Evolutionary conservation across 1,140 invertebrate genomes (phyloP).

Genomic region (Leptinotarsa undecemlineata): DNA sequence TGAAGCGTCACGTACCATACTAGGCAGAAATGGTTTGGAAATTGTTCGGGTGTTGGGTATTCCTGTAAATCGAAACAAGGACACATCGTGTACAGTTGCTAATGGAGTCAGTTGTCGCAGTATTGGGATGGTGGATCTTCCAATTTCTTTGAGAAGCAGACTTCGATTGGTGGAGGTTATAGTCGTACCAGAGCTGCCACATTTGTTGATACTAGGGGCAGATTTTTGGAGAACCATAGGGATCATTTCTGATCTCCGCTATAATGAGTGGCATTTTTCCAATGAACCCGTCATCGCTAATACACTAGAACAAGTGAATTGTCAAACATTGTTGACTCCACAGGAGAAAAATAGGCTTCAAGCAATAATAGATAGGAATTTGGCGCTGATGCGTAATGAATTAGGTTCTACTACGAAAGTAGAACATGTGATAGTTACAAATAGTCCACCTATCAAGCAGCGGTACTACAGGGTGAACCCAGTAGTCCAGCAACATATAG

Average conservation of each 20-base stretch:
- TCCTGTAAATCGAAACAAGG: neutral
- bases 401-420: conserved; percentile 39
- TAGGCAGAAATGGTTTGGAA: neutral
- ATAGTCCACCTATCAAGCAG: conserved; percentile 42
- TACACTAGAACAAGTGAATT: neutral
- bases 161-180: conserved; percentile 7
- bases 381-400: conserved; percentile 5
- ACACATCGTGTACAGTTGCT: neutral
- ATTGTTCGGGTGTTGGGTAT: neutral
- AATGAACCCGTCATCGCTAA: conserved; percentile 1
- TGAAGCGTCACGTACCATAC: neutral
- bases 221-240: conserved; percentile 26
- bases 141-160: neutral
- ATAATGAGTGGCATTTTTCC: conserved; percentile 18
- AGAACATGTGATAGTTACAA: conserved; percentile 44
- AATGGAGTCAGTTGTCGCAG: neutral
- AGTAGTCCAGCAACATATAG: conserved; percentile 35
- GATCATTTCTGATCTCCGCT: conserved; percentile 5
- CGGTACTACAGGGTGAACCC: conserved; percentile 37
- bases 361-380: neutral
- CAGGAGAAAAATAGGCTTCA: neutral
- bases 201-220: conserved; percentile 21
- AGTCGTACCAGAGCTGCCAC: neutral
- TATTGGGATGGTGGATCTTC: neutral
- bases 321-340: neutral